phyloP scores from a whole-genome alignment of 2,888 invertebrate genomes.

The Tenthredo notha region DNA sequence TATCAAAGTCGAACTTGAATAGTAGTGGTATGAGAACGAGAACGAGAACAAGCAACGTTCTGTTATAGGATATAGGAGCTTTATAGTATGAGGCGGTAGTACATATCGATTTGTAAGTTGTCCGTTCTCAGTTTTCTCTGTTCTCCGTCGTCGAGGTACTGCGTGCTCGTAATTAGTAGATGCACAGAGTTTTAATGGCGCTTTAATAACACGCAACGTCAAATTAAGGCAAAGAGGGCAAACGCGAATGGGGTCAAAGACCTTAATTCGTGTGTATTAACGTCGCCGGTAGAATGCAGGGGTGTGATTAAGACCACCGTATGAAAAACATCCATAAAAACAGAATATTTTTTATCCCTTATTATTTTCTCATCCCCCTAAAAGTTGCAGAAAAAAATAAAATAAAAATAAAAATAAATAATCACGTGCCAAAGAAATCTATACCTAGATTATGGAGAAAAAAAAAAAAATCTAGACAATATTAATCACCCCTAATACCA shows the following conservation, averaged over 20 bases:
- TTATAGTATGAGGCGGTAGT: neutral
- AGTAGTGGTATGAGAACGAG: neutral
- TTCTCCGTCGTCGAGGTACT: conserved; percentile 54
- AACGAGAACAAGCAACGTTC: conserved; percentile 1
- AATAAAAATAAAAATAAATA: neutral
- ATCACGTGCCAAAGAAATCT: neutral
- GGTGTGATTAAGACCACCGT: conserved; percentile 21
- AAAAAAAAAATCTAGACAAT: neutral
- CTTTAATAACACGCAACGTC: conserved; percentile 75
- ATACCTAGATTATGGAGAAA: neutral
- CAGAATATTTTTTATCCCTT: neutral
- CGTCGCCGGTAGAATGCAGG: conserved; percentile 17
- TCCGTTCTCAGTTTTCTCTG: conserved; percentile 11
- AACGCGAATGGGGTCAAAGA: conserved; percentile 66
- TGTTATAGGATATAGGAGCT: neutral
- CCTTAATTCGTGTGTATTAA: conserved; percentile 54
- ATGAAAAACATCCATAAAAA: conserved; percentile 7
- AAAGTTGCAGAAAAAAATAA: no score
- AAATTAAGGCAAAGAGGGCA: conserved; percentile 64
- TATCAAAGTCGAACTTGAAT: neutral
- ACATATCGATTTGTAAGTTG: conserved; percentile 33
- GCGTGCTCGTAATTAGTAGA: conserved; percentile 75
- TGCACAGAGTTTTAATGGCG: conserved; percentile 73
- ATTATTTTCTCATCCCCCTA: neutral
- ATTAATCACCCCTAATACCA: neutral